phyloP scores from a whole-genome alignment of 2,797 vertebrate species.

The Eleutherodactylus coqui region DNA sequence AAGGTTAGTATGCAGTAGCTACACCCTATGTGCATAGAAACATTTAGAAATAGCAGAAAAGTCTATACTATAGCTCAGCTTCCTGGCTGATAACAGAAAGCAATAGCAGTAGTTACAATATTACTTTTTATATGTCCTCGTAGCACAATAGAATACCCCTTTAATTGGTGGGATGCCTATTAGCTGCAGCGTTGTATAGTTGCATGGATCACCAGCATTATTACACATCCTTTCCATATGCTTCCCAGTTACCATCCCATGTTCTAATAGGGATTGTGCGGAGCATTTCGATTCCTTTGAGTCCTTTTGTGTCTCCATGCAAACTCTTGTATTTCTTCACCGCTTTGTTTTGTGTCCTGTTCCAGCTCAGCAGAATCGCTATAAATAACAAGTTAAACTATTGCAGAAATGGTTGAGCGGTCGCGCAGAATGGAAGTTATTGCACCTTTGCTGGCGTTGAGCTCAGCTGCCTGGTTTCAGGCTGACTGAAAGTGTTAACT shows the following conservation, averaged over 20 bases:
- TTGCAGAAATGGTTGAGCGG: not conserved
- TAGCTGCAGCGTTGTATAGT: too few relatives aligned
- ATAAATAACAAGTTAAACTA: constrained; percentile 1
- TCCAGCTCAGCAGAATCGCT: not conserved
- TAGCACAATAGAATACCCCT: too few relatives aligned
- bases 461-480: constrained; percentile 31
- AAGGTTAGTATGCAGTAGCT: too few relatives aligned
- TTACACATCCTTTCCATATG: not conserved
- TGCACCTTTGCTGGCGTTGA: not conserved
- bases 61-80: too few relatives aligned
- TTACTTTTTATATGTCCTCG: too few relatives aligned
- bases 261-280: not conserved
- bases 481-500: constrained; percentile 40
- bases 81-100: too few relatives aligned
- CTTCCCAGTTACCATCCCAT: not conserved
- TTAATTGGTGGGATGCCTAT: too few relatives aligned
- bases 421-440: not conserved
- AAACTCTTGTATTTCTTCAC: not conserved
- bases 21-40: too few relatives aligned
- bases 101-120: too few relatives aligned
- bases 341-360: not conserved
- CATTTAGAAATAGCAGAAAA: too few relatives aligned
- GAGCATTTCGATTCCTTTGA: not conserved
- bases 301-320: not conserved
- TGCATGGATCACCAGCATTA: too few relatives aligned